Evolutionary conservation across 1,140 invertebrate genomes (phyloP).

Genomic region (Pentalonia nigronervosa): DNA sequence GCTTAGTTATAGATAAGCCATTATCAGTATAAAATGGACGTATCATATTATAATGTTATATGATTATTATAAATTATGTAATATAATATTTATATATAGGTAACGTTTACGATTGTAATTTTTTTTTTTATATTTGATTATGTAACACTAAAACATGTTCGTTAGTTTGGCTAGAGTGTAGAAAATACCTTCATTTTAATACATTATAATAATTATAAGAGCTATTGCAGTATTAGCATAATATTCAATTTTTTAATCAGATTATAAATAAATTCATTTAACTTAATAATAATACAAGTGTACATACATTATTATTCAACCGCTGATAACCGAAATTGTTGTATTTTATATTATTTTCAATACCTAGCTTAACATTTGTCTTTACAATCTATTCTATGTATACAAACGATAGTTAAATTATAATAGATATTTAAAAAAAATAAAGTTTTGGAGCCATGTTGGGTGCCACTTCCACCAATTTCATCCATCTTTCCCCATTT

Average conservation of each 20-base stretch:
- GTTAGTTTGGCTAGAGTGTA: not conserved
- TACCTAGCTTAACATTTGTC: not conserved
- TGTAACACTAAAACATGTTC: too few species aligned
- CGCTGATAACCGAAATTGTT: not conserved
- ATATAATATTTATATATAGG: not conserved
- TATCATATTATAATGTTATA: not conserved
- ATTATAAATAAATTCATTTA: too few species aligned
- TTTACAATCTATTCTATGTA: not conserved
- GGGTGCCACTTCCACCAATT: too few species aligned
- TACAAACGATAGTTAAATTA: too few species aligned
- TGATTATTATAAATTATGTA: not conserved
- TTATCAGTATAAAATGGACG: not conserved
- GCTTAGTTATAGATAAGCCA: too few species aligned
- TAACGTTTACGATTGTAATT: not conserved
- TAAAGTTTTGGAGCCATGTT: too few species aligned
- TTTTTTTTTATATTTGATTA: not conserved
- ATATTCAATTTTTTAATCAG: not conserved
- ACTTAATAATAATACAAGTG: not conserved
- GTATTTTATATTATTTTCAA: not conserved
- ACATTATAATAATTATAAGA: not conserved
- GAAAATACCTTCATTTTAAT: not conserved
- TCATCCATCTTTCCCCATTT: too few species aligned
- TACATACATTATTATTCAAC: not conserved
- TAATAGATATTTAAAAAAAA: too few species aligned
- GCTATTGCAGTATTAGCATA: not conserved